Conservation (phyloP, 2,113 vertebrate genomes). For the Leuciscus idus region DNA sequence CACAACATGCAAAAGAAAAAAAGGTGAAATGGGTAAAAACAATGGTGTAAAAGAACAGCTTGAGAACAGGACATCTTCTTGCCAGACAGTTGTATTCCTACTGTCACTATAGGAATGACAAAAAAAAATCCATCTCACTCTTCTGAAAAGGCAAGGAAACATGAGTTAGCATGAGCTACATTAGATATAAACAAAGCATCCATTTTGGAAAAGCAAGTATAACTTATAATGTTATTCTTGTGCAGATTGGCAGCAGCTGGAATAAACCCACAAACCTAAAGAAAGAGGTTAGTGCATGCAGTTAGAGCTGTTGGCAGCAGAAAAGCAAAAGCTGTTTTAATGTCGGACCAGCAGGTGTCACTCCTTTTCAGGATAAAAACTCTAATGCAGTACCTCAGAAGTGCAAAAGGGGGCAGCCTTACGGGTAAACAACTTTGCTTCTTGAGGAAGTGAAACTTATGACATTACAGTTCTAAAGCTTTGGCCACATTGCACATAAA, state of each 20-base stretch:
- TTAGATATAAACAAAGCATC: slow-evolving; percentile 6
- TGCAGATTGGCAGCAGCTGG: slow-evolving; percentile 17
- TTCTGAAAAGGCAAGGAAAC: slow-evolving; percentile 12
- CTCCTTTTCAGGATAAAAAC: slow-evolving; percentile 56
- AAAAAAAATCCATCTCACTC: not conserved
- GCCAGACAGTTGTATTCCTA: not conserved
- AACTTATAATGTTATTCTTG: not conserved
- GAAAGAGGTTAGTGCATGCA: slow-evolving; percentile 40
- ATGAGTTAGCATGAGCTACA: not conserved
- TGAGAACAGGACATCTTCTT: slow-evolving; percentile 4
- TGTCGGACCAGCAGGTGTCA: slow-evolving; percentile 75
- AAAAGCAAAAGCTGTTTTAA: slow-evolving; percentile 39
- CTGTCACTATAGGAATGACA: not conserved
- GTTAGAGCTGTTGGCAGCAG: slow-evolving; percentile 39
- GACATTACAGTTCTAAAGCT: not conserved
- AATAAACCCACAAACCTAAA: slow-evolving; percentile 6
- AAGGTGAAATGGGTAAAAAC: not conserved
- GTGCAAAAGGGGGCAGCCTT: slow-evolving; percentile 2
- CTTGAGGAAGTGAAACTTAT: not conserved
- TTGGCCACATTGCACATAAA: not conserved
- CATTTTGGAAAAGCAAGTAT: slow-evolving; percentile 8
- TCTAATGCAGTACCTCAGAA: slow-evolving; percentile 30
- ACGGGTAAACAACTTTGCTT: slow-evolving; percentile 3
- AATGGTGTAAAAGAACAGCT: slow-evolving; percentile 1
- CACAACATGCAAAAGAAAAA: not conserved